Evolutionary conservation across 1,140 invertebrate species (phyloP), one percentile per base, ranked within the genome.

Genomic region (Daktulosphaira vitifoliae): DNA sequence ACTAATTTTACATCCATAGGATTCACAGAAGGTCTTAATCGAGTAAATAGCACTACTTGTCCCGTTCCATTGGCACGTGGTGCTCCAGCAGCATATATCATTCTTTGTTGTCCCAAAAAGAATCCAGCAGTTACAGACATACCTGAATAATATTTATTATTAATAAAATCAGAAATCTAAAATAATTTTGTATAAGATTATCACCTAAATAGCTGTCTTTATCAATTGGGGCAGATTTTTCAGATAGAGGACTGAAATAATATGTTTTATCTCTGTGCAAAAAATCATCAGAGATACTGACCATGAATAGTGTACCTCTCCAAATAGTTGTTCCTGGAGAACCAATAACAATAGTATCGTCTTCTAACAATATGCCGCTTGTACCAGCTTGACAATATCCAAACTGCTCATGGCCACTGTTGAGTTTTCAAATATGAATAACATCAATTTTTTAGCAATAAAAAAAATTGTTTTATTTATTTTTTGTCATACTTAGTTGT

Each of bases 381-480:
- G 89, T 93, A 8, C 94, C 93, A 42, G 88, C 90, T 78, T 96
- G 93, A 77, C 94, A 97, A 72, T 86, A 90, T 1, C 90, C 91
- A 74, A 84, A 93, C 72, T 92, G 85, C 18, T 26, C 46, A 8
- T 54, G 67, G 16, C 62, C 44, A 18, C 50, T 64, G 62, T 25
- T 13, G 37, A 62, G n/a, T n/a, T n/a, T n/a, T n/a, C n/a, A n/a
- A n/a, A n/a, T n/a, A n/a, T n/a, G n/a, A n/a, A n/a, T n/a, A n/a
- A n/a, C n/a, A n/a, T n/a, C n/a, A n/a, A n/a, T n/a, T n/a, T n/a
- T n/a, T n/a, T n/a, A n/a, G n/a, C n/a, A n/a, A n/a, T n/a, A n/a
- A n/a, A n/a, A n/a, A n/a, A n/a, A n/a, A n/a, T n/a, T n/a, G n/a
- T n/a, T n/a, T n/a, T n/a, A n/a, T n/a, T n/a, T n/a, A n/a, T n/a